phyloP scores from a whole-genome alignment of 2,888 invertebrate species.

The Sclerodermus sp. region DNA sequence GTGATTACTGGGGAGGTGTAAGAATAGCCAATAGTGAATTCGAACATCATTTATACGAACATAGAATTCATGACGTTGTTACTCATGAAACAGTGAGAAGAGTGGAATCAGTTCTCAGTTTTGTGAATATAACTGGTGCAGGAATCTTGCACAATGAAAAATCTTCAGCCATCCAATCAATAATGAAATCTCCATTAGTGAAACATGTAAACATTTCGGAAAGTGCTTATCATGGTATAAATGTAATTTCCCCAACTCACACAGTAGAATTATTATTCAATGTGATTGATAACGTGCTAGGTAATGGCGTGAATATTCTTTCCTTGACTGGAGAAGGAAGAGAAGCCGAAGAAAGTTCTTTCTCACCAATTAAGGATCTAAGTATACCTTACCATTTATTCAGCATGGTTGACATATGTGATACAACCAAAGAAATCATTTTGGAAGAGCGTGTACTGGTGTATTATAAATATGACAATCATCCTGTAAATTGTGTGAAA shows the following conservation, averaged over 20 bases:
- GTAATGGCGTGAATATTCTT: conserved; percentile 86
- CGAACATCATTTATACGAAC: conserved; percentile 81
- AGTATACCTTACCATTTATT: conserved; percentile 89
- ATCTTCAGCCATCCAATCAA: conserved; percentile 87
- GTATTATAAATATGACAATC: conserved; percentile 96
- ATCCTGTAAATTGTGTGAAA: conserved; percentile 96
- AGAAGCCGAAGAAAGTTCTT: conserved; percentile 85
- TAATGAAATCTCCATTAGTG: conserved; percentile 82
- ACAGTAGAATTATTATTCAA: conserved; percentile 75
- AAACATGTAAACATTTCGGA: conserved; percentile 80
- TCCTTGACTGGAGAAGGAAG: conserved; percentile 92
- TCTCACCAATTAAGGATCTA: conserved; percentile 78
- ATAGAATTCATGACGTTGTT: conserved; percentile 78
- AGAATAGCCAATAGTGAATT: conserved; percentile 88
- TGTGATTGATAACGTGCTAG: conserved; percentile 77
- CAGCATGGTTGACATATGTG: conserved; percentile 95
- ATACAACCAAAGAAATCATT: conserved; percentile 86
- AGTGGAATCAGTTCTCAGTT: conserved; percentile 77
- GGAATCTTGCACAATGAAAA: conserved; percentile 95
- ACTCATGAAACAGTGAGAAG: conserved; percentile 73
- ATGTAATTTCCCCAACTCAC: conserved; percentile 85
- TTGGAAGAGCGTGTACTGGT: conserved; percentile 88
- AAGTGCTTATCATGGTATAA: conserved; percentile 90
- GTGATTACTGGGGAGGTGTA: conserved; percentile 95
- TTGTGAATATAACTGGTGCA: conserved; percentile 85